Percentiles rank a stretch among this genome's conserved stretches.
These are phyloP conservation scores for Nyctibius bracteatus DNA, from an alignment of 2,113 vertebrate genomes.

Conservation along the genomic window DNA sequence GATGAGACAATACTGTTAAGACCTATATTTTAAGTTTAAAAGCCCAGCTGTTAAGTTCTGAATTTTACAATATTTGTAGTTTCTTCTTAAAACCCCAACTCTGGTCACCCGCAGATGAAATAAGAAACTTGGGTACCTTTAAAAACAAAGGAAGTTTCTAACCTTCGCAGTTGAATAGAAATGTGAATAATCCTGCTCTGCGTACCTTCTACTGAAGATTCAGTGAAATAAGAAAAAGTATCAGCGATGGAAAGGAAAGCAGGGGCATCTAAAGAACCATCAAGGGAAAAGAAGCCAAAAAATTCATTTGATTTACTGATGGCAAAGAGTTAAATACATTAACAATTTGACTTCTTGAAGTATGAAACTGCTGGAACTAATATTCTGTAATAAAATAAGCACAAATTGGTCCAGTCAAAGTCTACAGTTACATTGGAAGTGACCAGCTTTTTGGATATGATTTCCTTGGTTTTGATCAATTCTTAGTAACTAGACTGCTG, in stretches of 20 bases:
- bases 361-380: background rate
- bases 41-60: background rate
- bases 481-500: background rate
- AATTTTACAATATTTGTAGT: background rate
- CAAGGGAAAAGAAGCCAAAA: background rate
- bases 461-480: background rate
- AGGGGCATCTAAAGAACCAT: background rate
- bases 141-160: background rate
- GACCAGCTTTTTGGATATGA: background rate
- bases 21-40: background rate
- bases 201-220: background rate
- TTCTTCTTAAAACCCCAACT: background rate
- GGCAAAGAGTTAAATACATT: rapidly evolving
- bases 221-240: background rate
- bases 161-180: background rate
- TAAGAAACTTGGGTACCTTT: background rate
- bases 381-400: background rate
- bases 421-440: background rate
- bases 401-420: background rate
- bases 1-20: background rate
- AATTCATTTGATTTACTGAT: background rate
- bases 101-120: background rate
- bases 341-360: background rate
- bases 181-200: background rate
- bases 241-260: background rate